These are phyloP conservation scores for Axea sp. DNA, from an alignment of 2,888 invertebrate species.

Conservation along the genomic window DNA sequence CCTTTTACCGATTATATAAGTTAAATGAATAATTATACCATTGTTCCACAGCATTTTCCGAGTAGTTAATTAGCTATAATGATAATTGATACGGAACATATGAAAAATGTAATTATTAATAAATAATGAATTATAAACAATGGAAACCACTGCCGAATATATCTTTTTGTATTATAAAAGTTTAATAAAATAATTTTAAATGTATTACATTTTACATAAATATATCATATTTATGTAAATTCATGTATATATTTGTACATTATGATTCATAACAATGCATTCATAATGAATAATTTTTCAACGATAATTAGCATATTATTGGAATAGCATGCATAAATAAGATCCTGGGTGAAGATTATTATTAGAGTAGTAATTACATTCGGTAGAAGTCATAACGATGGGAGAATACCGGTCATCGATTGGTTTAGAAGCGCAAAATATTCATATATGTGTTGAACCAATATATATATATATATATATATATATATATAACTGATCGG, in stretches of 20 bases:
- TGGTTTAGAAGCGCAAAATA: slow-evolving; percentile 20
- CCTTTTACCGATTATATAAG: not conserved
- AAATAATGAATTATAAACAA: no score
- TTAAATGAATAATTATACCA: not conserved
- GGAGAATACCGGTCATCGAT: slow-evolving; percentile 47
- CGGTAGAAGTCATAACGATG: slow-evolving; percentile 15
- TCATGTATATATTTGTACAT: no score
- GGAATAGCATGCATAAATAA: slow-evolving; percentile 20
- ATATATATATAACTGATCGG: no score
- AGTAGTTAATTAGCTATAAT: no score
- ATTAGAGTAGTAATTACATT: slow-evolving; percentile 49
- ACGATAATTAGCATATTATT: slow-evolving; percentile 14
- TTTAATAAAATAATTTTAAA: no score
- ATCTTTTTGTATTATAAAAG: no score
- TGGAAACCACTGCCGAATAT: no score
- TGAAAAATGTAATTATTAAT: no score
- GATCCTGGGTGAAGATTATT: slow-evolving; percentile 38
- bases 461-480: slow-evolving; percentile 18
- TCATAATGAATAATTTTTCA: not conserved
- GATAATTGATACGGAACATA: no score
- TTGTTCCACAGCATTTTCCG: no score
- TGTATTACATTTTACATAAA: no score
- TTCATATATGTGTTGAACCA: slow-evolving; percentile 31
- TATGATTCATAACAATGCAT: not conserved
- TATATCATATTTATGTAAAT: no score